Percentiles rank a stretch among this genome's conserved stretches.
phyloP scores from a whole-genome alignment of 2,888 invertebrate genomes.

The Agrenia bidenticulata region DNA sequence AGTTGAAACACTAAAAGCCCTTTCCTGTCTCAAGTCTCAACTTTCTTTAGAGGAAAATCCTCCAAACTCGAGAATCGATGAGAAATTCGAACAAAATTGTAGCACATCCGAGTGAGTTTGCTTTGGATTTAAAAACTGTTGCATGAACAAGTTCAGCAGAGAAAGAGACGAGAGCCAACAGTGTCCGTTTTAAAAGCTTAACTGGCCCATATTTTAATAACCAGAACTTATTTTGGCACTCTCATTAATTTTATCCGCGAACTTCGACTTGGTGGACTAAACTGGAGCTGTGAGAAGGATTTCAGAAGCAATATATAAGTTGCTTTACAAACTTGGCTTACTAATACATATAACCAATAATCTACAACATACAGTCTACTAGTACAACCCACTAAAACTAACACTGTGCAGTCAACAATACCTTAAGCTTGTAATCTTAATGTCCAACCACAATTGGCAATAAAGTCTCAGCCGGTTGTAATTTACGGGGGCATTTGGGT shows the following conservation, averaged over 20 bases:
- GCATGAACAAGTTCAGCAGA: conserved; percentile 14
- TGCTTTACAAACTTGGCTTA: too few species aligned
- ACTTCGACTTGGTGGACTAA: conserved; percentile 1
- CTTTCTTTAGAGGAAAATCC: background rate
- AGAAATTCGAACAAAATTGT: background rate
- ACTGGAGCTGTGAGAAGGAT: background rate
- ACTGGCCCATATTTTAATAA: conserved; percentile 40
- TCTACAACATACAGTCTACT: too few species aligned
- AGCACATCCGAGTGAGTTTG: background rate
- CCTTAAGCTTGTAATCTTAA: too few species aligned
- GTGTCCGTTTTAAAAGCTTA: conserved; percentile 43
- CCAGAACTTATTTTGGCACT: conserved; percentile 37
- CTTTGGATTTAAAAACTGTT: conserved; percentile 6
- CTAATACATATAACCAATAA: too few species aligned
- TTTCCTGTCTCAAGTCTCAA: background rate
- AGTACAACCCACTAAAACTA: too few species aligned
- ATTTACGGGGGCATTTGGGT: background rate
- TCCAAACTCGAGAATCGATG: background rate
- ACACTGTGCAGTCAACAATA: too few species aligned
- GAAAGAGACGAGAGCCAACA: conserved; percentile 22
- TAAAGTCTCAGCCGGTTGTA: background rate
- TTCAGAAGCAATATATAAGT: background rate
- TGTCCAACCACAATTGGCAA: background rate
- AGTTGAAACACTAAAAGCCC: conserved; percentile 8
- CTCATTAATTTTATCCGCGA: conserved; percentile 21